phyloP scores from a whole-genome alignment of 1,140 invertebrate genomes.

The Antheraea mylitta region DNA sequence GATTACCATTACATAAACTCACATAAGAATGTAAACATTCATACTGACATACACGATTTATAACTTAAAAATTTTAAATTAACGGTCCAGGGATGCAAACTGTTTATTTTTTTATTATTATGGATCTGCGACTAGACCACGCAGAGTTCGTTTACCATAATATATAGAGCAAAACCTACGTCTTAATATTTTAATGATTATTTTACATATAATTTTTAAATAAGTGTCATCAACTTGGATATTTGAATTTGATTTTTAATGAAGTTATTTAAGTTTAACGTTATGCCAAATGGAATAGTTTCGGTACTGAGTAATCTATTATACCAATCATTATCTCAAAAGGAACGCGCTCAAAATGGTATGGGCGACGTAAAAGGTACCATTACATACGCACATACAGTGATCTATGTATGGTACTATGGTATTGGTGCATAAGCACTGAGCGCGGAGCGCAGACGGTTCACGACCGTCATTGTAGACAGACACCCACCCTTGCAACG shows the following conservation, averaged over 20 bases:
- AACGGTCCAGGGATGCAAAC: no score
- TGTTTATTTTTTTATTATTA: no score
- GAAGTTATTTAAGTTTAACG: neutral
- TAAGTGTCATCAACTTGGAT: no score
- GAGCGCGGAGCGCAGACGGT: slow-evolving; percentile 19
- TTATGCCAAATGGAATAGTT: neutral
- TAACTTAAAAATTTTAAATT: neutral
- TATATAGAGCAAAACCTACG: no score
- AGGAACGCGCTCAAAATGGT: no score
- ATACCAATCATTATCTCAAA: neutral
- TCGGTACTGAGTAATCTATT: neutral
- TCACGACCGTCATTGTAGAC: slow-evolving; percentile 37
- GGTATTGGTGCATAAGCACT: slow-evolving; percentile 2
- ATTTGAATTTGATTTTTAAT: no score
- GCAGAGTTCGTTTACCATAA: no score
- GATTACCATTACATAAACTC: no score
- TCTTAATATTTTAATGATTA: neutral
- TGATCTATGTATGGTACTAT: slow-evolving; percentile 11
- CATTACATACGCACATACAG: slow-evolving; percentile 5
- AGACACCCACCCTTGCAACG: slow-evolving; percentile 75
- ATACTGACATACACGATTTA: no score
- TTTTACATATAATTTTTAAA: neutral
- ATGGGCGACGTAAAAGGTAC: neutral
- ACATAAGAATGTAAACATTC: no score
- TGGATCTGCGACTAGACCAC: no score